These are phyloP conservation scores for Agapornis roseicollis DNA, from an alignment of 2,113 vertebrate genomes.

Conservation along the genomic window DNA sequence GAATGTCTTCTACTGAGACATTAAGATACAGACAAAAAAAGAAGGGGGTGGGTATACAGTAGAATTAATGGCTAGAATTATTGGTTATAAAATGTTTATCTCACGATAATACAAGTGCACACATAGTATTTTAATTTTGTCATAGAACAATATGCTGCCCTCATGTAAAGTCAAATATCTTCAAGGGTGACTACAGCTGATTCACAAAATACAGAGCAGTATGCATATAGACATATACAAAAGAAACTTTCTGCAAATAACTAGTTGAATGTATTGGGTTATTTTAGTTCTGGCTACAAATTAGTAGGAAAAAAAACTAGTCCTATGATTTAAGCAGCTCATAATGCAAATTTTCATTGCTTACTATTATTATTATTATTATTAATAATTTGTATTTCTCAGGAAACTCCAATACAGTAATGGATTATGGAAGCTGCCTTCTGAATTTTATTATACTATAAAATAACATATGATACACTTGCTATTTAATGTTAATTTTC, in stretches of 20 bases:
- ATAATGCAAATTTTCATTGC: background rate
- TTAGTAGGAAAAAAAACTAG: background rate
- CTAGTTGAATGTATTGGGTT: background rate
- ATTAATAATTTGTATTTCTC: background rate
- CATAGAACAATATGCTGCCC: background rate
- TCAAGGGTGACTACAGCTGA: background rate
- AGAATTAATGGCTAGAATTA: background rate
- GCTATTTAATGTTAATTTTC: background rate
- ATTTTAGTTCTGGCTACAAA: background rate
- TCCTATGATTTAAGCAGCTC: background rate
- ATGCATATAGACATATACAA: background rate
- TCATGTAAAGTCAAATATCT: background rate
- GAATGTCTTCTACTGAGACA: background rate
- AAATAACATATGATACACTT: background rate
- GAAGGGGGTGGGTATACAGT: fast-evolving
- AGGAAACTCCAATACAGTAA: background rate
- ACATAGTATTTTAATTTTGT: background rate
- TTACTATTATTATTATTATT: background rate
- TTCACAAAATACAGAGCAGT: background rate
- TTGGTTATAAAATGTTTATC: background rate
- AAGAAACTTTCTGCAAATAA: background rate
- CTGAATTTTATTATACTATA: background rate
- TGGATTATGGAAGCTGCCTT: background rate
- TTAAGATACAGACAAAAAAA: background rate
- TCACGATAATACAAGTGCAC: background rate